phyloP scores from a whole-genome alignment of 2,888 invertebrate species.

The Diplolepis rosae region DNA sequence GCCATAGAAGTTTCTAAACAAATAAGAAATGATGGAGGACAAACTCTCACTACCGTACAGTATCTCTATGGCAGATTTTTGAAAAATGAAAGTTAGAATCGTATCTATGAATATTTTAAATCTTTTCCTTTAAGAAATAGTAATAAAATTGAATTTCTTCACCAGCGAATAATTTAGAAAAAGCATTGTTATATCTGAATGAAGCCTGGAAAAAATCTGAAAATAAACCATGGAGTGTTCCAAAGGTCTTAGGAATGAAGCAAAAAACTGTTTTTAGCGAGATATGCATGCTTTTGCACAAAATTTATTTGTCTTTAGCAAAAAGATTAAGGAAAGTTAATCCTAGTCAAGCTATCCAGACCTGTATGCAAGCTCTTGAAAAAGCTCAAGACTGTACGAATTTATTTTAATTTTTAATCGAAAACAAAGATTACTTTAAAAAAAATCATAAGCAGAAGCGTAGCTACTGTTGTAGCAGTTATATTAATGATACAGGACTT shows the following conservation, averaged over 20 bases:
- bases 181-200: conserved; percentile 52
- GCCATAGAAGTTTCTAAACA: conserved; percentile 45
- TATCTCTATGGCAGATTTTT: conserved; percentile 64
- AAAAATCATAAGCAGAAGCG: too few species aligned
- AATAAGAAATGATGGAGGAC: conserved; percentile 39
- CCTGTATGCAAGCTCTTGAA: conserved; percentile 36
- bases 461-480: too few species aligned
- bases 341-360: conserved; percentile 47
- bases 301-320: conserved; percentile 50
- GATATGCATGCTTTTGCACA: conserved; percentile 53
- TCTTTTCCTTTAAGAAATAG: too few species aligned
- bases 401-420: not conserved
- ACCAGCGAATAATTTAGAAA: not conserved
- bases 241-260: conserved; percentile 44
- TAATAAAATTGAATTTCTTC: not conserved
- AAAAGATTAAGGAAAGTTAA: conserved; percentile 37
- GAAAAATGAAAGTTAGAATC: conserved; percentile 55
- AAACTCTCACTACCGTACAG: conserved; percentile 49
- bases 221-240: conserved; percentile 53
- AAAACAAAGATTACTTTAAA: too few species aligned
- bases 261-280: conserved; percentile 56
- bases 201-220: conserved; percentile 50
- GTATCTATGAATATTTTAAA: not conserved
- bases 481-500: too few species aligned
- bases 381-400: not conserved